Percentiles rank a stretch among this genome's conserved stretches.
phyloP scores from a whole-genome alignment of 2,888 invertebrate species.

The Aphrophora alni region DNA sequence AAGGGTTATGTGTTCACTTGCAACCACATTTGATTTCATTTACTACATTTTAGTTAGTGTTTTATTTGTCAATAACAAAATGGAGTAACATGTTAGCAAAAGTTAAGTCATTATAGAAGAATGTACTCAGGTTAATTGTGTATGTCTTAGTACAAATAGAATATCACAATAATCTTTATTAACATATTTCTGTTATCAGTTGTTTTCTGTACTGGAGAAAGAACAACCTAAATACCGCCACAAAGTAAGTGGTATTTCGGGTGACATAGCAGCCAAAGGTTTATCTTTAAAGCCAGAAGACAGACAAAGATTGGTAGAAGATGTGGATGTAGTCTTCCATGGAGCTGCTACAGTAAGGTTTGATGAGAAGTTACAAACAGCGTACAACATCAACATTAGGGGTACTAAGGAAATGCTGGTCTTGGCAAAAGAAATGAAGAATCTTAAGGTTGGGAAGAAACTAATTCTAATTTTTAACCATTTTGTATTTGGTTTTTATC shows the following conservation, averaged over 20 bases:
- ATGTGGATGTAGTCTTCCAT: slow-evolving; percentile 79
- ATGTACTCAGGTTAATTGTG: too few species aligned
- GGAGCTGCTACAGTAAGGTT: slow-evolving; percentile 93
- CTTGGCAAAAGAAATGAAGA: slow-evolving; percentile 71
- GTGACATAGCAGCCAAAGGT: slow-evolving; percentile 72
- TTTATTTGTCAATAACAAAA: too few species aligned
- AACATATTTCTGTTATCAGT: slow-evolving; percentile 59
- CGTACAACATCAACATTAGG: slow-evolving; percentile 79
- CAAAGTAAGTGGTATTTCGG: slow-evolving; percentile 76
- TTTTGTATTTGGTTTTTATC: too few species aligned
- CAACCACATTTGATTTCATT: too few species aligned
- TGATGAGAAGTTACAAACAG: slow-evolving; percentile 79
- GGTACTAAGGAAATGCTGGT: slow-evolving; percentile 79
- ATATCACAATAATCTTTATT: too few species aligned
- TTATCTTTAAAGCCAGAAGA: slow-evolving; percentile 69
- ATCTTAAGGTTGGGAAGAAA: slow-evolving; percentile 76
- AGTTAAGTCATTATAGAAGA: too few species aligned
- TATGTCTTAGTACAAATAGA: too few species aligned
- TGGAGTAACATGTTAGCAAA: too few species aligned
- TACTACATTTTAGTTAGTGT: too few species aligned
- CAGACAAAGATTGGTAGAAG: slow-evolving; percentile 66
- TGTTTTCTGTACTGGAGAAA: slow-evolving; percentile 74
- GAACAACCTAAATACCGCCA: slow-evolving; percentile 72
- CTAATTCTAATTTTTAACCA: too few species aligned
- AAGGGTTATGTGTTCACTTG: too few species aligned